phyloP scores from a whole-genome alignment of 2,113 vertebrate genomes.

The Melanocharis versteri region DNA sequence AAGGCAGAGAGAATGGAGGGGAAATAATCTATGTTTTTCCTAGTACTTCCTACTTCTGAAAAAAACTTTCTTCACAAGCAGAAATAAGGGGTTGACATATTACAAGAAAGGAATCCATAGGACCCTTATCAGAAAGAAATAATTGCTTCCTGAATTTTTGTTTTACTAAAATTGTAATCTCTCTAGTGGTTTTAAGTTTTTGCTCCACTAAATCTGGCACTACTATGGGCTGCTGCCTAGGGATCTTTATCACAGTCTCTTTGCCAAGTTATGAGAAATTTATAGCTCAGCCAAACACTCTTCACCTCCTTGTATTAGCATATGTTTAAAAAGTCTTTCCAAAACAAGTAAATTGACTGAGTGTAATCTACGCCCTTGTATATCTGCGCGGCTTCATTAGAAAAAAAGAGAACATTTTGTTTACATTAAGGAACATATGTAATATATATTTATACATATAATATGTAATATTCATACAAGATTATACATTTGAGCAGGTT shows the following conservation, averaged over 20 bases:
- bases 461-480: neutral
- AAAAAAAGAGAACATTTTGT: neutral
- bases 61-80: neutral
- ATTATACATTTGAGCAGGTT: neutral
- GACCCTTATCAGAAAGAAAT: neutral
- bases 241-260: neutral
- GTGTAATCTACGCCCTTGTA: neutral
- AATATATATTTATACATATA: neutral
- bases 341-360: neutral
- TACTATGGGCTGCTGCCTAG: neutral
- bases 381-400: neutral
- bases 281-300: neutral
- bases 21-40: accelerated
- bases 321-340: neutral
- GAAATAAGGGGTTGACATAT: neutral
- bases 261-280: neutral
- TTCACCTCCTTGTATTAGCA: neutral
- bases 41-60: neutral
- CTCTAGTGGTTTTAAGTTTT: neutral
- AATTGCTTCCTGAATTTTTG: neutral
- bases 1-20: neutral
- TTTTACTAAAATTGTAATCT: neutral
- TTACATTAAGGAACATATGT: neutral
- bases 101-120: neutral
- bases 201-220: neutral